Evolutionary conservation across 1,140 invertebrate species (phyloP).

Genomic region (Wasmannia auropunctata): DNA sequence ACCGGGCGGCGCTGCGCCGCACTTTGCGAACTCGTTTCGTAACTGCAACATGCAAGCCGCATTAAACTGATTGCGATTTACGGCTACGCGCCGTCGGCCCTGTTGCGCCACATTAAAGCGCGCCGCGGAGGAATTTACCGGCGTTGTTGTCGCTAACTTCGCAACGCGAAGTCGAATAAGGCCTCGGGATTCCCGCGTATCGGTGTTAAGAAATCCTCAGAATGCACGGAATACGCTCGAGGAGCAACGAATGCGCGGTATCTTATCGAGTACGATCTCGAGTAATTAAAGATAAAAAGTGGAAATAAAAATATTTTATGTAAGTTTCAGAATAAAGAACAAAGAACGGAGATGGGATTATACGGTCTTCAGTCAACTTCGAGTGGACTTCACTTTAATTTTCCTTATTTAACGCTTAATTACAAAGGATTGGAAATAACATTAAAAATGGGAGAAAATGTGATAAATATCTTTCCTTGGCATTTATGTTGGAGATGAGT

Average conservation of each 20-base stretch:
- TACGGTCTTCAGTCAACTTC: neutral
- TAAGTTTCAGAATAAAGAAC: neutral
- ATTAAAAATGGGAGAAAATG: neutral
- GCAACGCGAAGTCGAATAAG: neutral
- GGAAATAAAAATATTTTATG: neutral
- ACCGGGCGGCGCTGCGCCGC: neutral
- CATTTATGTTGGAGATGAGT: neutral
- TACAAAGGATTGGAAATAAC: neutral
- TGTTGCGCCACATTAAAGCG: slow-evolving; percentile 67
- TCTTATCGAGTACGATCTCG: neutral
- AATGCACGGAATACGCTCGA: neutral
- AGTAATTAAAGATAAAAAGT: slow-evolving; percentile 27
- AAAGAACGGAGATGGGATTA: too few species aligned
- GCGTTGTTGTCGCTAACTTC: slow-evolving; percentile 31
- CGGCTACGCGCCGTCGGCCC: slow-evolving; percentile 46
- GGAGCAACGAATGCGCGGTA: neutral
- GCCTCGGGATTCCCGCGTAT: neutral
- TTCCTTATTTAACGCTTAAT: neutral
- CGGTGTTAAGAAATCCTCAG: neutral
- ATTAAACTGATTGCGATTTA: slow-evolving; percentile 79
- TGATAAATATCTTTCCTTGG: neutral
- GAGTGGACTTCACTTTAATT: neutral
- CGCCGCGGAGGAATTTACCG: slow-evolving; percentile 58
- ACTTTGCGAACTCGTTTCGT: slow-evolving; percentile 63
- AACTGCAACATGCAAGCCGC: slow-evolving; percentile 74